A percentile compares a stretch with the other conserved stretches of the same genome.
phyloP scores from a whole-genome alignment of 2,888 invertebrate species.

The Junonia oenone region DNA sequence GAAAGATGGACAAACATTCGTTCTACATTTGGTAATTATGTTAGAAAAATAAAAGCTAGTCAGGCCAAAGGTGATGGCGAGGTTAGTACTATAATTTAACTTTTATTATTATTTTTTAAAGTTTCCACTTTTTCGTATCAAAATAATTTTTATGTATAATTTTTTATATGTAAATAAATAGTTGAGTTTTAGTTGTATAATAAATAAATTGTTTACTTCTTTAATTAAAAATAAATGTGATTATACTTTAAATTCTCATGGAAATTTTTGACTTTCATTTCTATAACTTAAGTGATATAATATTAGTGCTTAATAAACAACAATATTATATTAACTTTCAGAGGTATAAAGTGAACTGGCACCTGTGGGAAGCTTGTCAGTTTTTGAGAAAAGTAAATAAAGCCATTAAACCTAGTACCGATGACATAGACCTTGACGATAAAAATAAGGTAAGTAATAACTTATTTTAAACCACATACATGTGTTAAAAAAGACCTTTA shows the following conservation, averaged over 20 bases:
- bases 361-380: constrained; percentile 64
- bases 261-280: too few species aligned
- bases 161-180: too few species aligned
- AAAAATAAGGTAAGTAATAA: constrained; percentile 16
- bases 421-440: constrained; percentile 20
- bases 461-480: background rate
- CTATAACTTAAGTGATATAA: too few species aligned
- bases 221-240: too few species aligned
- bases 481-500: background rate
- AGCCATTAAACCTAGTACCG: constrained; percentile 25
- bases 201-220: too few species aligned
- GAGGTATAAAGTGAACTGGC: constrained; percentile 67
- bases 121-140: too few species aligned
- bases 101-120: too few species aligned
- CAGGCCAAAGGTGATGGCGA: constrained; percentile 38
- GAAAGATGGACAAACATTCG: constrained; percentile 72
- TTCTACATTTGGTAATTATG: constrained; percentile 64
- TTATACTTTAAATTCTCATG: too few species aligned
- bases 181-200: too few species aligned
- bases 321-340: constrained; percentile 36
- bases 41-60: constrained; percentile 58
- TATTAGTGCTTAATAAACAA: too few species aligned
- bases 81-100: constrained; percentile 38
- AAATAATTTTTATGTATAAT: too few species aligned
- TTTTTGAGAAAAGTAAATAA: constrained; percentile 57